phyloP scores from a whole-genome alignment of 2,113 vertebrate species.

The Macroglossus sobrinus region DNA sequence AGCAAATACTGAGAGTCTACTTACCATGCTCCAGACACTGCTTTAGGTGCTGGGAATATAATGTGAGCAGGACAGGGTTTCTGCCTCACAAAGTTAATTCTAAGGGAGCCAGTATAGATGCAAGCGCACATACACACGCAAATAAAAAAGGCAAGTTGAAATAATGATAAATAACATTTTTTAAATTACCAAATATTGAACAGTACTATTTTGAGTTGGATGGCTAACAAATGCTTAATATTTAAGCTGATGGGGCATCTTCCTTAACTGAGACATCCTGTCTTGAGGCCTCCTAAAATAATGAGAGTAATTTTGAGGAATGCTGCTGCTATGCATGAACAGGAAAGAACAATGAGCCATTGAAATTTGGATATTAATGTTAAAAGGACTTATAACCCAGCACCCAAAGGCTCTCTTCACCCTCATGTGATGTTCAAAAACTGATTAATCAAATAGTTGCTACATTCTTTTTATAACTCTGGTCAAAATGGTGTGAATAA shows the following conservation, averaged over 20 bases:
- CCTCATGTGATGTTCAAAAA: neutral
- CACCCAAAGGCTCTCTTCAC: neutral
- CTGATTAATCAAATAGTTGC: neutral
- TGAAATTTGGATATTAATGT: neutral
- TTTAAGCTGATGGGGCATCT: neutral
- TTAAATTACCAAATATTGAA: neutral
- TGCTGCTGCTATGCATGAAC: neutral
- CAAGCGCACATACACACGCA: neutral
- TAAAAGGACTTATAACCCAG: neutral
- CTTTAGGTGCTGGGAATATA: neutral
- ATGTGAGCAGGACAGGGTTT: neutral
- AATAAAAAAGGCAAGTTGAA: neutral
- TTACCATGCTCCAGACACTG: neutral
- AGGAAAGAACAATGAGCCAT: neutral
- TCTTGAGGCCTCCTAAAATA: neutral
- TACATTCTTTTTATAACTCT: neutral
- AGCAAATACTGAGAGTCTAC: neutral
- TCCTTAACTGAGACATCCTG: neutral
- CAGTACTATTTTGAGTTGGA: neutral
- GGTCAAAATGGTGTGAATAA: neutral
- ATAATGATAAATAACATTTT: neutral
- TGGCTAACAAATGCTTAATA: neutral
- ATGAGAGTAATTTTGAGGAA: neutral
- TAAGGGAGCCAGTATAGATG: neutral
- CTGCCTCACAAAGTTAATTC: neutral